These are phyloP conservation scores for Seladonia tumulorum DNA, from an alignment of 2,888 invertebrate species.

Conservation along the genomic window DNA sequence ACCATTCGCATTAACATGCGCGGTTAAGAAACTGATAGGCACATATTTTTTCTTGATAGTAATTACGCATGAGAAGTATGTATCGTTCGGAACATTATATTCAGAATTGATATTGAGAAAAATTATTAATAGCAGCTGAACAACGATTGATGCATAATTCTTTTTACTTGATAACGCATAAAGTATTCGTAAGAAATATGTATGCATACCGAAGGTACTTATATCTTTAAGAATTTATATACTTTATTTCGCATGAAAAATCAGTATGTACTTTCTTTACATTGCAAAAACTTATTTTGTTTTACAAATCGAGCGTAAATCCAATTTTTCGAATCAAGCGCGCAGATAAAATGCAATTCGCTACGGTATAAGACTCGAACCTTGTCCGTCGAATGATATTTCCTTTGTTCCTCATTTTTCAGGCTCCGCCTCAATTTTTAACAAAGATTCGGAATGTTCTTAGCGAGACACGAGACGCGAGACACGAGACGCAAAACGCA, in stretches of 20 bases:
- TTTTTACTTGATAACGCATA: too few relatives aligned
- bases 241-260: too few relatives aligned
- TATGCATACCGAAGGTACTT: too few relatives aligned
- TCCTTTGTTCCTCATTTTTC: not conserved
- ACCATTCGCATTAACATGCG: not conserved
- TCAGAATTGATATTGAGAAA: not conserved
- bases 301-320: not conserved
- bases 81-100: not conserved
- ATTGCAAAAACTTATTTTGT: not conserved
- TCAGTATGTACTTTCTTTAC: too few relatives aligned
- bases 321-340: not conserved
- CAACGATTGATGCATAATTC: not conserved
- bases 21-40: conserved; percentile 9
- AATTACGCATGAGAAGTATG: not conserved
- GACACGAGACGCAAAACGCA: too few relatives aligned
- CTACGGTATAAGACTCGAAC: not conserved
- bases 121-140: not conserved
- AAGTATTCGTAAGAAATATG: too few relatives aligned
- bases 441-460: not conserved
- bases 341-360: not conserved
- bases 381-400: not conserved
- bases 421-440: not conserved
- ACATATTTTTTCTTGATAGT: not conserved
- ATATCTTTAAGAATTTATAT: too few relatives aligned
- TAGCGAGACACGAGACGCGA: too few relatives aligned